Base-by-base conservation (phyloP, 2,797 vertebrate species). In the Vireo griseus region DNA sequence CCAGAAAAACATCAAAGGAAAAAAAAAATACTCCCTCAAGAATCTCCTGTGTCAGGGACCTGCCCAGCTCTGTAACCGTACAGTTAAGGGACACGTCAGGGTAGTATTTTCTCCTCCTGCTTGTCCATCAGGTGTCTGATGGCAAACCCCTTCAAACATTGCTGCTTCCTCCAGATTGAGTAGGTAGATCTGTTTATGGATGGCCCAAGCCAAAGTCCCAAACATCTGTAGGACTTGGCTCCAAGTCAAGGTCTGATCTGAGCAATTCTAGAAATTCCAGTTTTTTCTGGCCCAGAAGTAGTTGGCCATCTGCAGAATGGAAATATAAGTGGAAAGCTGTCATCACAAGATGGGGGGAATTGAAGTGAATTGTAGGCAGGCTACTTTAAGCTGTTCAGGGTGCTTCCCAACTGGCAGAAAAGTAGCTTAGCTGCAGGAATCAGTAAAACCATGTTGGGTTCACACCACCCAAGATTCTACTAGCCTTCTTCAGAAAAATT, bases 181-280 rank as follows among this genome's bases (percentile, higher is more conserved):
- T 67, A 93, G 84, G 80, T 84, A 75, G 31, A 78, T 88, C 47
- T 62, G 40, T 73, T 72, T 69, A 26, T 69, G 62, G 48, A 91
- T 66, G 59, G 74, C 83, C 54, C 62, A 94, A 86, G 77, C 35
- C 0, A 0, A 92, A 94, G 50, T 6, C 39, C 25, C 54, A 84
- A 79, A 86, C 59, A 52, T 90, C 92, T 92, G 88, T 62, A 86
- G n/a, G 76, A 47, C 48, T 44, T 95, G 88, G 92, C 88, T 92
- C 40, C 35, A 81, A 82, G 33, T 69, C 77, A 92, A 88, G 37
- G 31, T 76, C 77, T 79, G 74, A 79, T 63, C 69, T 59, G 74
- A 94, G 52, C 80, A 85, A 79, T 79, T 74, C 77, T 84, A 88
- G 88, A 94, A 95, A 87, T 77, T 92, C 66, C 71, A 94, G 63